Conservation (phyloP, 2,888 invertebrate species). For the Auanema sp. region DNA sequence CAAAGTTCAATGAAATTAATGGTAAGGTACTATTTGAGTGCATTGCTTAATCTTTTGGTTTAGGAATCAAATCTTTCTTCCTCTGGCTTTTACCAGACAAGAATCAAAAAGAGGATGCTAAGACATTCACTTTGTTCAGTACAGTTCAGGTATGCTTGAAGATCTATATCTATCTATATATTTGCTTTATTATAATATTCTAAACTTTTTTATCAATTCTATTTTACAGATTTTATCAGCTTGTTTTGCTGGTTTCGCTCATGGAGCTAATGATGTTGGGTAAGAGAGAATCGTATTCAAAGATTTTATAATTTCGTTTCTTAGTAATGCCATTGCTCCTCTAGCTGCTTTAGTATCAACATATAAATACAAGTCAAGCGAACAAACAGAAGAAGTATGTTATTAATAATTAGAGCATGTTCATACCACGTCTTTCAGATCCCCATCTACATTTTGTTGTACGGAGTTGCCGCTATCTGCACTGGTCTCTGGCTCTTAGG, state of each 20-base stretch:
- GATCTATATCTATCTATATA: slow-evolving; percentile 32
- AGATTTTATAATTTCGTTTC: slow-evolving; percentile 10
- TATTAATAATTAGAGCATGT: neutral
- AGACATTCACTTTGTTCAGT: slow-evolving; percentile 74
- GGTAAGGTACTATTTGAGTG: too few species aligned
- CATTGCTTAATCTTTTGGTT: too few species aligned
- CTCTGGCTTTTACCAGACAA: slow-evolving; percentile 47
- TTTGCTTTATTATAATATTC: too few species aligned
- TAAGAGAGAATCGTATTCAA: slow-evolving; percentile 62
- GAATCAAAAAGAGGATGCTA: slow-evolving; percentile 34
- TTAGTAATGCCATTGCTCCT: slow-evolving; percentile 91
- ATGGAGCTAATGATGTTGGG: slow-evolving; percentile 98
- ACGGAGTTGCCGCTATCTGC: slow-evolving; percentile 92
- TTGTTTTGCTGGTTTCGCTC: slow-evolving; percentile 91
- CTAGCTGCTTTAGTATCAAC: slow-evolving; percentile 90
- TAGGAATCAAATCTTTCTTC: slow-evolving; percentile 21
- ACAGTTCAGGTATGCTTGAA: slow-evolving; percentile 79
- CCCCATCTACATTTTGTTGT: slow-evolving; percentile 80
- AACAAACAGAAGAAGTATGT: slow-evolving; percentile 70
- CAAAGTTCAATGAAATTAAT: slow-evolving; percentile 14
- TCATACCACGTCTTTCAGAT: slow-evolving; percentile 23
- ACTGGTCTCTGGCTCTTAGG: slow-evolving; percentile 95
- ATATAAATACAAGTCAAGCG: slow-evolving; percentile 77
- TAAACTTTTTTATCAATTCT: neutral
- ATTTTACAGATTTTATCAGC: slow-evolving; percentile 92